A percentile compares a stretch with the other conserved stretches of the same genome.
Evolutionary conservation across 2,888 invertebrate species (phyloP).

Genomic region (Oscheius sp.): DNA sequence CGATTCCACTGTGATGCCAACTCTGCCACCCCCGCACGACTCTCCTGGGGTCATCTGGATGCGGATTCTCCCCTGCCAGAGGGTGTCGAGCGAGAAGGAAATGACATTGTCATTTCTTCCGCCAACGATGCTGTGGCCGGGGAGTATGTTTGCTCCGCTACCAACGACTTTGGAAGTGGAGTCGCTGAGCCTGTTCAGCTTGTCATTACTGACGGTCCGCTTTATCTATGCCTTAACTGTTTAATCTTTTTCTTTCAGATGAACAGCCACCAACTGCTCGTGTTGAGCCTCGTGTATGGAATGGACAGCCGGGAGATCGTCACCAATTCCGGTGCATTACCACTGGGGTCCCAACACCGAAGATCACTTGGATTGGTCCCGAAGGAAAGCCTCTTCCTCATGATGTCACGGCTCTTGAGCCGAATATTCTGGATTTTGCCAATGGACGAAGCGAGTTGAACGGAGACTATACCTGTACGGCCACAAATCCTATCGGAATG

Average conservation of each 20-base stretch:
- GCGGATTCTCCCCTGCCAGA: slow-evolving; percentile 56
- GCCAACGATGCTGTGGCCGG: slow-evolving; percentile 59
- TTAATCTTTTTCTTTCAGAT: slow-evolving; percentile 35
- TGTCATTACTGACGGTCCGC: slow-evolving; percentile 61
- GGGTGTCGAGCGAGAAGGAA: slow-evolving; percentile 58
- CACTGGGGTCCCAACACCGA: slow-evolving; percentile 65
- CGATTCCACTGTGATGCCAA: slow-evolving; percentile 66
- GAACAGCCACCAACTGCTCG: slow-evolving; percentile 69
- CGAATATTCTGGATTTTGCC: slow-evolving; percentile 59
- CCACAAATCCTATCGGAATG: slow-evolving; percentile 56
- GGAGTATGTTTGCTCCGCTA: slow-evolving; percentile 66
- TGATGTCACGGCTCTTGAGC: slow-evolving; percentile 67
- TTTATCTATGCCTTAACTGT: neutral
- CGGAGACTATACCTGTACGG: slow-evolving; percentile 66
- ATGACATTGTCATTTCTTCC: slow-evolving; percentile 59
- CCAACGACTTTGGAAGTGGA: slow-evolving; percentile 63
- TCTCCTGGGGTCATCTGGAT: slow-evolving; percentile 59
- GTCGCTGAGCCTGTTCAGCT: slow-evolving; percentile 61
- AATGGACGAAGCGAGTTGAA: slow-evolving; percentile 57
- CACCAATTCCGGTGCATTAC: slow-evolving; percentile 67
- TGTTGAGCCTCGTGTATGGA: slow-evolving; percentile 68
- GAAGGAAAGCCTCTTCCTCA: slow-evolving; percentile 64
- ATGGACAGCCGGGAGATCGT: slow-evolving; percentile 67
- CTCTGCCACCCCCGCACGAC: slow-evolving; percentile 59
- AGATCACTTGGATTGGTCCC: slow-evolving; percentile 66